Evolutionary conservation across 2,888 invertebrate genomes (phyloP).

Genomic region (Melinopterus prodromus): DNA sequence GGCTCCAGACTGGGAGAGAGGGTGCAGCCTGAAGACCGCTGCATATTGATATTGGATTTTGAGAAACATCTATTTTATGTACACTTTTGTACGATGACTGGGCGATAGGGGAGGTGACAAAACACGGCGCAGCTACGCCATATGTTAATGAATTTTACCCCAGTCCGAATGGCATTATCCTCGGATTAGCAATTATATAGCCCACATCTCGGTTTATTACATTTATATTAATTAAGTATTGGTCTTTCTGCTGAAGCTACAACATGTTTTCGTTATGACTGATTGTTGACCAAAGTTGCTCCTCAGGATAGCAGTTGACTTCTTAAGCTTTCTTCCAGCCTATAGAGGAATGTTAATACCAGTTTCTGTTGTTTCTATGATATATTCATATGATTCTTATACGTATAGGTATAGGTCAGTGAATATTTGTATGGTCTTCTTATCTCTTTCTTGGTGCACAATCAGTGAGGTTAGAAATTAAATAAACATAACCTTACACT

Average conservation of each 20-base stretch:
- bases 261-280: not conserved
- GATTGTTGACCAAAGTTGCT: not conserved
- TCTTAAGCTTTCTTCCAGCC: too few relatives aligned
- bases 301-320: too few relatives aligned
- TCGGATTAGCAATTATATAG: not conserved
- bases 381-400: not conserved
- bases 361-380: too few relatives aligned
- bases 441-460: not conserved
- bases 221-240: not conserved
- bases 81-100: constrained; percentile 36
- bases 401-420: not conserved
- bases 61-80: constrained; percentile 46
- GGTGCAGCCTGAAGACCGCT: constrained; percentile 24
- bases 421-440: not conserved
- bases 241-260: not conserved
- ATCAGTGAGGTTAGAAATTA: not conserved
- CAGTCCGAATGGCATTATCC: not conserved
- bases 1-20: not conserved
- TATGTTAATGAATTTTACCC: not conserved
- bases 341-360: too few relatives aligned
- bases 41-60: constrained; percentile 48
- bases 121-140: constrained; percentile 17
- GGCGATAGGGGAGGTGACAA: constrained; percentile 11
- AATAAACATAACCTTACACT: constrained; percentile 4
- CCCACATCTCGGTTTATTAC: not conserved